phyloP scores from a whole-genome alignment of 2,888 invertebrate species.

The Thymelicus lineola region DNA sequence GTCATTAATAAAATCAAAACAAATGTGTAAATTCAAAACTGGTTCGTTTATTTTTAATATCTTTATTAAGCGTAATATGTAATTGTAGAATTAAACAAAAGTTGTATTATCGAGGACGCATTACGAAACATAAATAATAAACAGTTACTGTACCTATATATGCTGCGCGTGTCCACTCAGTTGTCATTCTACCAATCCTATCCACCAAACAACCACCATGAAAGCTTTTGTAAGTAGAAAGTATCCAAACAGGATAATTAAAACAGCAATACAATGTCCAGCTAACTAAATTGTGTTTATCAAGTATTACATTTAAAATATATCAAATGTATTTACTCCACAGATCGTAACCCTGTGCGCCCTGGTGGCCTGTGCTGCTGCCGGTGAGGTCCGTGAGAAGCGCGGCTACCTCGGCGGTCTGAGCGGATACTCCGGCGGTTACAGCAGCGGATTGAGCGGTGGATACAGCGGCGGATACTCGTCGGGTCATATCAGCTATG shows the following conservation, averaged over 20 bases:
- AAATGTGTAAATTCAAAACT: too few relatives aligned
- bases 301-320: background rate
- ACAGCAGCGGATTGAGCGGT: constrained; percentile 30
- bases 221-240: background rate
- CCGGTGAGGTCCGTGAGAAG: constrained; percentile 42
- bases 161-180: background rate
- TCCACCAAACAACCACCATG: background rate
- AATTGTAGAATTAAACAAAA: constrained; percentile 10
- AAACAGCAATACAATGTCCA: background rate
- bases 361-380: constrained; percentile 39
- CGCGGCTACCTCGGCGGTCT: constrained; percentile 42
- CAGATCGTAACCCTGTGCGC: constrained; percentile 41
- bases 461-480: constrained; percentile 41
- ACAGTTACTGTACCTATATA: background rate
- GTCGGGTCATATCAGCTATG: constrained; percentile 17
- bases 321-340: background rate
- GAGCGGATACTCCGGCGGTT: constrained; percentile 38
- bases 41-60: too few relatives aligned
- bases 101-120: constrained; percentile 37
- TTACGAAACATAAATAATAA: constrained; percentile 43
- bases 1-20: too few relatives aligned
- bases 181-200: background rate
- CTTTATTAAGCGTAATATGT: background rate
- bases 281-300: too few relatives aligned
- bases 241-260: too few relatives aligned